Percentiles rank a stretch among this genome's conserved stretches.
Evolutionary conservation across 2,888 invertebrate species (phyloP).

Genomic region (Nomada lathburiana): DNA sequence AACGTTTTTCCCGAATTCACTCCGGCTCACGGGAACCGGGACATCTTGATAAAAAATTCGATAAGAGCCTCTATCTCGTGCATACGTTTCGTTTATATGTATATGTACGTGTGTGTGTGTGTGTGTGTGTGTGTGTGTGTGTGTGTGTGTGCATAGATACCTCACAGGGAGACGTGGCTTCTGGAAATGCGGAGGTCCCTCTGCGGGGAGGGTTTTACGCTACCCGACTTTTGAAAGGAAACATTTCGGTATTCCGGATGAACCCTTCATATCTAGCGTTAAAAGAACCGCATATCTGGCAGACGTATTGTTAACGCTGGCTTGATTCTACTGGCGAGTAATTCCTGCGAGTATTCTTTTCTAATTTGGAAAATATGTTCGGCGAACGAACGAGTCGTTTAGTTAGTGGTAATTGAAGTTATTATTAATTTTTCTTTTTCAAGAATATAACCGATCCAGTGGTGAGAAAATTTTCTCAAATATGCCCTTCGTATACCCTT

Average conservation of each 20-base stretch:
- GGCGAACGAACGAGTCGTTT: no score
- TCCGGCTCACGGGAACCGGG: conserved; percentile 17
- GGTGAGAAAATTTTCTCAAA: no score
- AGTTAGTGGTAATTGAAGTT: no score
- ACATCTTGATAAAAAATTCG: conserved; percentile 53
- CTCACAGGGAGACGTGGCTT: not conserved
- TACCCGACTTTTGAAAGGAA: not conserved
- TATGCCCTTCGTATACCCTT: no score
- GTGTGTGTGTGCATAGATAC: no score
- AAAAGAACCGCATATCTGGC: not conserved
- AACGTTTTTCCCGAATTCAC: conserved; percentile 44
- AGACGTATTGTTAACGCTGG: not conserved
- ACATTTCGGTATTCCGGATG: not conserved
- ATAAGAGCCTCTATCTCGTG: conserved; percentile 36
- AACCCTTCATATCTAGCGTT: not conserved
- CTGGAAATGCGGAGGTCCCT: not conserved
- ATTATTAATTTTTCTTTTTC: no score
- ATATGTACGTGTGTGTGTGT: not conserved
- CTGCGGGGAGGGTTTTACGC: not conserved
- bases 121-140: no score
- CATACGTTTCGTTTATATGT: conserved; percentile 17
- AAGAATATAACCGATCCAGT: no score
- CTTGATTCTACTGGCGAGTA: not conserved
- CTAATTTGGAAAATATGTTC: not conserved
- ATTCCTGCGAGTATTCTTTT: not conserved